These are phyloP conservation scores for Anoplolepis gracilipes DNA, from an alignment of 1,140 invertebrate species.

Conservation along the genomic window DNA sequence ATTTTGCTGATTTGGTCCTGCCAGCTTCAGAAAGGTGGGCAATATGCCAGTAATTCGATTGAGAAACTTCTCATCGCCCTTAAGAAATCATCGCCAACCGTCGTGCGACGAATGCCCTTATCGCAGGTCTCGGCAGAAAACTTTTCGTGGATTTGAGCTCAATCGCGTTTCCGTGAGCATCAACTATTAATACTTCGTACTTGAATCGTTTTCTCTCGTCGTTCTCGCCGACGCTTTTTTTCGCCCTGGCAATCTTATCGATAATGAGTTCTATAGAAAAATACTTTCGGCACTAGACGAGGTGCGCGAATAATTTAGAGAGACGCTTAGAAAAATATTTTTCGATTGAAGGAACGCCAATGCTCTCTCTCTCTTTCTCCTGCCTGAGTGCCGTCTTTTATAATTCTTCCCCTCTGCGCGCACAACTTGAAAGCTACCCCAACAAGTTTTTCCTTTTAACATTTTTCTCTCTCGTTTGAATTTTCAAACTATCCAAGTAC, in stretches of 20 bases:
- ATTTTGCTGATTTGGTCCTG: too few species aligned
- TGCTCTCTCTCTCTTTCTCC: too few species aligned
- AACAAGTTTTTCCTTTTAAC: neutral
- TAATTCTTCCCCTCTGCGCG: slow-evolving; percentile 1
- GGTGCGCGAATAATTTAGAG: slow-evolving; percentile 74
- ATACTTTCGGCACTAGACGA: slow-evolving; percentile 74
- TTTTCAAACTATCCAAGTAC: neutral
- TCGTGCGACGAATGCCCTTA: slow-evolving; percentile 31
- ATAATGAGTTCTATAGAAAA: slow-evolving; percentile 77
- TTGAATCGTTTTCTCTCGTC: slow-evolving; percentile 36
- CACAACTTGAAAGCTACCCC: neutral
- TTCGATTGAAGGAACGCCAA: slow-evolving; percentile 56
- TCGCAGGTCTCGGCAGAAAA: slow-evolving; percentile 56
- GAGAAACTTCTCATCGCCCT: slow-evolving; percentile 40
- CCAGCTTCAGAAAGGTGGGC: too few species aligned
- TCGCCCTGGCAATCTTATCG: slow-evolving; percentile 62
- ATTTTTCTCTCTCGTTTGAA: slow-evolving; percentile 46
- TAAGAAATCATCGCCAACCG: slow-evolving; percentile 13
- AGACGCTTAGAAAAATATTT: slow-evolving; percentile 76
- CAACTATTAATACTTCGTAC: slow-evolving; percentile 70
- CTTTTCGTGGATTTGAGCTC: slow-evolving; percentile 65
- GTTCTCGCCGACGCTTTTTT: neutral
- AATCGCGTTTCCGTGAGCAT: slow-evolving; percentile 64
- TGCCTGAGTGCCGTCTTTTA: slow-evolving; percentile 25
- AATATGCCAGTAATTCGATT: slow-evolving; percentile 64